These are phyloP conservation scores for Eupsilia transversa DNA, from an alignment of 2,888 invertebrate genomes.

Conservation along the genomic window DNA sequence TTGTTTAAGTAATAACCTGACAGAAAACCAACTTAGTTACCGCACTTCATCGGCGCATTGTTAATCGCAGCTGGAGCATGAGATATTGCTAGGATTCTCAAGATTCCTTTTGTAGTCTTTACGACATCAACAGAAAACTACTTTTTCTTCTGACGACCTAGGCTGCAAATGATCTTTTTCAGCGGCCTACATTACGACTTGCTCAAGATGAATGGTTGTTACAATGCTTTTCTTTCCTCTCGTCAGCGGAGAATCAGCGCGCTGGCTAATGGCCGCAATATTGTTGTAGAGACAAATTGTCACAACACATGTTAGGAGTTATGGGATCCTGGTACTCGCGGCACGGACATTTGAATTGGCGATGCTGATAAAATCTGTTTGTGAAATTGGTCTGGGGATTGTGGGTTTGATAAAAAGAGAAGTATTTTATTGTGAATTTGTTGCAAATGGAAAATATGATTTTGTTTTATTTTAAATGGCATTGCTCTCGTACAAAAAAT, in stretches of 20 bases:
- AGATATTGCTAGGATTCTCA: constrained; percentile 1
- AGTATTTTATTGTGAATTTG: constrained; percentile 24
- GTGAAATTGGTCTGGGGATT: constrained; percentile 11
- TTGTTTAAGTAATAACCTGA: background rate
- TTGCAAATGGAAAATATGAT: constrained; percentile 22
- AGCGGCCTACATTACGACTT: constrained; percentile 33
- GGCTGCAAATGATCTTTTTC: constrained; percentile 40
- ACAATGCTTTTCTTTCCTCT: constrained; percentile 45
- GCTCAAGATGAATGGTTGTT: constrained; percentile 44
- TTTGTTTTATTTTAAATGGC: constrained; percentile 25
- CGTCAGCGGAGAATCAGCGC: constrained; percentile 61
- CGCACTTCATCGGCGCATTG: too few relatives aligned
- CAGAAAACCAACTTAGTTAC: background rate
- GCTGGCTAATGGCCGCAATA: constrained; percentile 67
- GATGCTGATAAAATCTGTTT: constrained; percentile 30
- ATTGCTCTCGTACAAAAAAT: background rate
- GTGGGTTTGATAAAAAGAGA: background rate
- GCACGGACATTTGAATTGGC: constrained; percentile 41
- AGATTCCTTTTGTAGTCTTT: constrained; percentile 11
- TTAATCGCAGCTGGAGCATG: background rate
- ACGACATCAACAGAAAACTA: constrained; percentile 21
- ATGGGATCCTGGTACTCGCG: constrained; percentile 56
- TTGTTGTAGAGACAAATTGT: constrained; percentile 77
- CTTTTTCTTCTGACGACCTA: constrained; percentile 31
- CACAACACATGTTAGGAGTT: constrained; percentile 74